Evolutionary conservation across 1,140 invertebrate genomes (phyloP), one percentile per base, ranked within the genome.

Genomic region (Cataglyphis hispanica): DNA sequence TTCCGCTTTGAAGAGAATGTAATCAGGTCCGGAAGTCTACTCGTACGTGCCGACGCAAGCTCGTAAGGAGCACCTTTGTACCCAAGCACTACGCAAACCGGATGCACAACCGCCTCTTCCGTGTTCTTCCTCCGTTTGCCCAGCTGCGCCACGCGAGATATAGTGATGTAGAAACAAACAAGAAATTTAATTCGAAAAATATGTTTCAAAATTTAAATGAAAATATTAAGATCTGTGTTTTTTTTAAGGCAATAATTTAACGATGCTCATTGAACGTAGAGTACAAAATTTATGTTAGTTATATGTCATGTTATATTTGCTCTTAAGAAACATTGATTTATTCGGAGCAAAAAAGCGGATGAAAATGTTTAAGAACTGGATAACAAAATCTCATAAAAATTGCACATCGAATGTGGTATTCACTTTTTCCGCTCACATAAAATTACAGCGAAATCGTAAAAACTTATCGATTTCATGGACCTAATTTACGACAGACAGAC

Each of bases 21-120:
- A 89, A 90, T 90, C 89, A 87, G 78, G 87, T 90, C 67, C 89
- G 85, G 85, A 87, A 90, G 87, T 70, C 58, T 74, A 53, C 37
- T 72, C 37, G 74, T 84, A 64, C 85, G 87, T 85, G 87, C 46
- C 85, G 16, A n/a, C 27, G 31, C 58, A 27, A 87, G 60, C 75
- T 74, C 63, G 66, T 77, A 58, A 90, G 84, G 19, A 81, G 64
- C 74, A 74, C 61, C 87, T 87, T 90, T 89, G 87, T 89, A 89
- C n/a, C 67, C 58, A 43, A 84, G 81, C n/a, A n/a, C 50, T 83
- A 77, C 66, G 78, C 22, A 80, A 83, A 83, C 78, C 67, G 78
- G 67, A 83, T 83, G 78, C 67, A 60, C 78, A 83, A 83, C 66
- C 78, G 78, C 74, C 81, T 84, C 58, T 84, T 84, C 81, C 81